Conservation (phyloP, 2,113 vertebrate genomes). For the Eulemur macaco region DNA sequence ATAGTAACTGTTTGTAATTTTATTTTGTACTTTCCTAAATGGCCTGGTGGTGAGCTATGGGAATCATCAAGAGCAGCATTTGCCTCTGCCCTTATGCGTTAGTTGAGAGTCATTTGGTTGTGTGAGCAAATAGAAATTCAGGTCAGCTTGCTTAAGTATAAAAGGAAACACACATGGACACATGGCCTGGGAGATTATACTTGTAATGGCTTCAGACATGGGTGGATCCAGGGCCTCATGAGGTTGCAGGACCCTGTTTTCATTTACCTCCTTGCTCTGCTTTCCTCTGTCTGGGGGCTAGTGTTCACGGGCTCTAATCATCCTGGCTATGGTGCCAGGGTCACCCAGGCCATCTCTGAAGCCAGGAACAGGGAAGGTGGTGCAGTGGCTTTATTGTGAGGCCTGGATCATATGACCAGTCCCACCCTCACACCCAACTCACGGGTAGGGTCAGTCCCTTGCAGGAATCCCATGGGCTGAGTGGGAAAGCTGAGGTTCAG, state of each 20-base stretch:
- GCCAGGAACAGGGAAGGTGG: too few relatives aligned
- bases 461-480: not conserved
- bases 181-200: not conserved
- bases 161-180: not conserved
- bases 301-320: not conserved
- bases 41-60: conserved; percentile 27
- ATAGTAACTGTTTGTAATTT: conserved; percentile 56
- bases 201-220: not conserved
- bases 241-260: not conserved
- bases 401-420: not conserved
- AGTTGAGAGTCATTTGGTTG: conserved; percentile 27
- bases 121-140: conserved; percentile 24
- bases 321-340: not conserved
- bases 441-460: not conserved
- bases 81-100: not conserved
- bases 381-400: not conserved
- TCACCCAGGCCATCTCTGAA: not conserved
- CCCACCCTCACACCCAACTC: not conserved
- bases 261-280: not conserved
- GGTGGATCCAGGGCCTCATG: not conserved
- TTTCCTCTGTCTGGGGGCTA: not conserved
- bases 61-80: not conserved
- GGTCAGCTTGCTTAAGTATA: not conserved
- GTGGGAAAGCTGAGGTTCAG: not conserved
- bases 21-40: conserved; percentile 24